Evolutionary conservation across 2,888 invertebrate species (phyloP).

Genomic region (Aphidoletes aphidimyza): DNA sequence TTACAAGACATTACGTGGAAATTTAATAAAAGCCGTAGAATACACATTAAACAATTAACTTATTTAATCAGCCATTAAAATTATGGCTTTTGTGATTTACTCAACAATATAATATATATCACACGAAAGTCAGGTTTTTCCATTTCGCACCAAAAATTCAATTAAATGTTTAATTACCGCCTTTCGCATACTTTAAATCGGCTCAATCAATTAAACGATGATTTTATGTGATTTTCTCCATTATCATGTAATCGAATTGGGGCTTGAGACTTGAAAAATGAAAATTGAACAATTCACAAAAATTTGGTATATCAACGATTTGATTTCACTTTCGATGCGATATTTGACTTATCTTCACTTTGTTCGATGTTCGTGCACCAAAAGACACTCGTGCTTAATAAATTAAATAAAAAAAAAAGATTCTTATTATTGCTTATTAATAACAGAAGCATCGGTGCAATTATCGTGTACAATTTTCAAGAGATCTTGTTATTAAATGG

Average conservation of each 20-base stretch:
- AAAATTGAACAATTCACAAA: too few species aligned
- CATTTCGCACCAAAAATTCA: neutral
- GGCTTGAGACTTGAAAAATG: too few species aligned
- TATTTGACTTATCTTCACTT: neutral
- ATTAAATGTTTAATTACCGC: neutral
- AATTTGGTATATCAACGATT: too few species aligned
- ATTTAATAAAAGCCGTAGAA: too few species aligned
- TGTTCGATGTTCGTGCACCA: neutral
- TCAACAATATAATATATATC: neutral
- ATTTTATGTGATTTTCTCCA: neutral
- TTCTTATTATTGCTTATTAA: conserved; percentile 21
- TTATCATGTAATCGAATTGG: too few species aligned
- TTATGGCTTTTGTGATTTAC: too few species aligned
- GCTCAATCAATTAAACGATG: neutral
- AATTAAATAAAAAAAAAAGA: too few species aligned
- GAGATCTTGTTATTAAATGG: neutral
- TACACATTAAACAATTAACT: too few species aligned
- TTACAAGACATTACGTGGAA: too few species aligned
- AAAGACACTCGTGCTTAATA: neutral
- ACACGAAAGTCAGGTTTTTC: neutral
- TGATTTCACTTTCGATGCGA: conserved; percentile 5
- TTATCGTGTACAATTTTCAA: neutral
- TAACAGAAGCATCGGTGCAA: neutral
- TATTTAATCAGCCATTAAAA: too few species aligned
- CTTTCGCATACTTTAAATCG: neutral